Base-by-base conservation (phyloP, 1,140 invertebrate genomes). In the Bicyclus anynana region DNA sequence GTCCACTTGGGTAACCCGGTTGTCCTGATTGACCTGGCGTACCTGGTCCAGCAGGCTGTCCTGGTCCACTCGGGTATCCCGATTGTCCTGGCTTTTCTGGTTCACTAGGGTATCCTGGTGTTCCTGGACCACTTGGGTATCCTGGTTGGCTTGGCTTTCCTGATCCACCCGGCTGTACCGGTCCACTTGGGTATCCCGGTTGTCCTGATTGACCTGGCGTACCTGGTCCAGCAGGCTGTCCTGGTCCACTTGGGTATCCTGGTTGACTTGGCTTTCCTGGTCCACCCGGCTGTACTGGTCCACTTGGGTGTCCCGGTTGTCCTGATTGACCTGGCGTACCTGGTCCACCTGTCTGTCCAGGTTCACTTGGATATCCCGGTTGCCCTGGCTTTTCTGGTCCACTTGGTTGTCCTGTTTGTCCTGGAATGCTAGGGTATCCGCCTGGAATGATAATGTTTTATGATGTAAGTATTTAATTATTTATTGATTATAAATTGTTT, bases 381-480 rank as follows among this genome's bases (percentile, higher is more conserved):
- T 40, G 37, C 7, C 37, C 37, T 40, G 37, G 37, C 12, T 40
- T 13, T 16, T 14, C 37, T 40, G 13, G 37, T 14, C 17, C 2
- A 4, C 14, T 14, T 16, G 37, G 37, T 17, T 17, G 13, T 40
- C 14, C 37, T 40, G 54, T 42, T 1, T 61, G 35, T 2, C 59
- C 67, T 0, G 62, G 59, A 17, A 62, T 42, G 14, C 55, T 53
- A 29, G 58, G 52, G 7, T 50, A 14, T 2, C 37, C 37, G n/a
- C n/a, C n/a, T n/a, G n/a, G n/a, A n/a, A n/a, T n/a, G n/a, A n/a
- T n/a, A n/a, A n/a, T n/a, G n/a, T n/a, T n/a, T n/a, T n/a, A n/a
- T n/a, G n/a, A n/a, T n/a, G n/a, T n/a, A n/a, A n/a, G n/a, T n/a
- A n/a, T n/a, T n/a, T n/a, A n/a, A n/a, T n/a, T n/a, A n/a, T n/a